These are phyloP conservation scores for Arvicanthis niloticus DNA, from an alignment of 2,113 vertebrate genomes.

Conservation along the genomic window DNA sequence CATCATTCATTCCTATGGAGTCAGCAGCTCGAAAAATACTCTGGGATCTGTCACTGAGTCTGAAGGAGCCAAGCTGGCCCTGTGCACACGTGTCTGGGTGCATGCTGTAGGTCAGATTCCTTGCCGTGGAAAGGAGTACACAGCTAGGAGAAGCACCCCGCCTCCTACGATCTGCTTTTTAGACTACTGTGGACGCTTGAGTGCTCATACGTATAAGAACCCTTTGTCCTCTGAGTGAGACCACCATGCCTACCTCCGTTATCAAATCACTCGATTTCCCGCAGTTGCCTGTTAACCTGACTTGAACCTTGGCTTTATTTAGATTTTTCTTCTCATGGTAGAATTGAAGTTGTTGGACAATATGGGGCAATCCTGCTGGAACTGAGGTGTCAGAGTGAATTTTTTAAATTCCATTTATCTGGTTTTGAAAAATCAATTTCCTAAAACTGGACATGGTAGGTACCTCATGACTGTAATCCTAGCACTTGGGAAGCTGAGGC, in stretches of 20 bases:
- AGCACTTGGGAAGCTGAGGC: not conserved
- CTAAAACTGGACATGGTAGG: not conserved
- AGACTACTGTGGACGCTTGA: not conserved
- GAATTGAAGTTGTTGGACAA: slow-evolving; percentile 29
- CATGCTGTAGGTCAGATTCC: not conserved
- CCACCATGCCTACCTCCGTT: slow-evolving; percentile 53
- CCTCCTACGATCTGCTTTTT: not conserved
- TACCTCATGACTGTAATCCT: not conserved
- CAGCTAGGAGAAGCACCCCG: not conserved
- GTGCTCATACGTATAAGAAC: not conserved
- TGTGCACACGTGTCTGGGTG: not conserved
- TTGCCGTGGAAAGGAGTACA: accelerated
- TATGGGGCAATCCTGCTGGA: slow-evolving; percentile 25
- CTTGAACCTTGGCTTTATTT: slow-evolving; percentile 56
- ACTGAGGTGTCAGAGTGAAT: slow-evolving; percentile 9
- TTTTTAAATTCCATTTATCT: slow-evolving; percentile 36
- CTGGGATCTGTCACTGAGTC: not conserved
- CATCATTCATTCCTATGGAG: slow-evolving; percentile 53
- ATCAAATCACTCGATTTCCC: slow-evolving; percentile 43
- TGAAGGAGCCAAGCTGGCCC: slow-evolving; percentile 24
- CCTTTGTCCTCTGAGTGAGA: slow-evolving; percentile 36
- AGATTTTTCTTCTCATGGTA: not conserved
- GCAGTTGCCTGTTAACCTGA: slow-evolving; percentile 48
- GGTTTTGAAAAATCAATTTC: not conserved
- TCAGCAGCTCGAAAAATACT: slow-evolving; percentile 4